Evolutionary conservation across 1,140 invertebrate genomes (phyloP), one percentile per base, ranked within the genome.

Genomic region (Bursaphelenchus mucronatus): DNA sequence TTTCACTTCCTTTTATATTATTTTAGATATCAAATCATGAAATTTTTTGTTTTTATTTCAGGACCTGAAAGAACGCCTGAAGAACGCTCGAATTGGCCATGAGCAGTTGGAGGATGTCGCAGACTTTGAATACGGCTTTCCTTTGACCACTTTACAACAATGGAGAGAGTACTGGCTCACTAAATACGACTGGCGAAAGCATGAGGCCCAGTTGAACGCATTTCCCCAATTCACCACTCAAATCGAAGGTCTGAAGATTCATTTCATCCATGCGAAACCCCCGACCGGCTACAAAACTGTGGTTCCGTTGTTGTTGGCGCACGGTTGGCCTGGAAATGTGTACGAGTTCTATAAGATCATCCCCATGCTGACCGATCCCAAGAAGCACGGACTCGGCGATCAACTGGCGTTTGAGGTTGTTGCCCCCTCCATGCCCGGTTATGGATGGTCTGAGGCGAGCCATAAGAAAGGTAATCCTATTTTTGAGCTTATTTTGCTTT

Each of bases 271-370:
- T 21, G 70, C 64, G 15, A 61, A 74, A 54, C 74, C 74, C 11
- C 67, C 63, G 8, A 46, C 71, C 11, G 65, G 69, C 19, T 76
- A 76, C 66, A 76, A 78, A 53, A 65, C 54, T 15, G 63, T 73
- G 17, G 64, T 69, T n/a, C 71, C 67, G 10, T 30, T 73, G 7
- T 19, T 67, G 50, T 92, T 94, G 0, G 72, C 90, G 5, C 91
- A 94, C 76, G 91, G 92, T 11, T 95, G 91, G 92, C 92, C 92
- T 3, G 90, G 90, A 0, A 71, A 62, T 63, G 68, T 72, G n/a
- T 74, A 88, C 8, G 90, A 94, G 82, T 93, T 92, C 78, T 89
- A 89, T 68, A 88, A 90, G 73, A 84, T 91, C 0, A 87, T 90
- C 54, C 89, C 89, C 0, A 61, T 88, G 5, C 82, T 91, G 0